phyloP scores from a whole-genome alignment of 2,113 vertebrate species.

The Eulemur macaco region DNA sequence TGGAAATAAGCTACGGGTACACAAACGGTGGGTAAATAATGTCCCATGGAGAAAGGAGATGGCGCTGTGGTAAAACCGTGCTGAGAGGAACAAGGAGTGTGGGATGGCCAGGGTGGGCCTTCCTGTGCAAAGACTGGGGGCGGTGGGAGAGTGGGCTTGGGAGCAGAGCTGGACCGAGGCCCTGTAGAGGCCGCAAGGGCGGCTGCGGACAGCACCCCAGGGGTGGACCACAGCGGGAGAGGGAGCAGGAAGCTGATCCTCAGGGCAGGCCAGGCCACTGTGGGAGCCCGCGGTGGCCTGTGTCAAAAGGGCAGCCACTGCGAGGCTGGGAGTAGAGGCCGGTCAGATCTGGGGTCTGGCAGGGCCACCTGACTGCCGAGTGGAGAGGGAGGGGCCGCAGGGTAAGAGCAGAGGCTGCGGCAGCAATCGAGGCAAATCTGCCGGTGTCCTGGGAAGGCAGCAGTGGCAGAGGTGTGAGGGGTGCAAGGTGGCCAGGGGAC shows the following conservation, averaged over 20 bases:
- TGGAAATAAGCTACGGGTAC: not conserved
- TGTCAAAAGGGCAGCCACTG: not conserved
- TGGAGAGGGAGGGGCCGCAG: not conserved
- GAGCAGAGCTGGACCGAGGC: not conserved
- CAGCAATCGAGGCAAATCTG: not conserved
- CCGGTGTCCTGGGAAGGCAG: not conserved
- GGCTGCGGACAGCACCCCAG: too few species aligned
- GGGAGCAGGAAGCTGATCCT: not conserved
- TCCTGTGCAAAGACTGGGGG: not conserved
- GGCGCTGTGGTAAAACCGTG: not conserved
- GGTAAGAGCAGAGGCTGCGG: not conserved
- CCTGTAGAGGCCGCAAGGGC: rapidly evolving
- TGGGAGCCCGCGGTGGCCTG: not conserved
- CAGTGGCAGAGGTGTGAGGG: not conserved
- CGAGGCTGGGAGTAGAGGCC: not conserved
- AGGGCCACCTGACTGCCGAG: not conserved
- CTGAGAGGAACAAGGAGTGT: not conserved
- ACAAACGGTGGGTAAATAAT: not conserved
- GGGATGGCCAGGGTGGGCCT: not conserved
- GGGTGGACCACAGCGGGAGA: not conserved
- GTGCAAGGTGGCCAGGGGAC: not conserved
- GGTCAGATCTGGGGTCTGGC: not conserved
- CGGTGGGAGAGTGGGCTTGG: not conserved
- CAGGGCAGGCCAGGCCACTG: not conserved
- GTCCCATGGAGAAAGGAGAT: rapidly evolving